phyloP scores from a whole-genome alignment of 2,113 vertebrate species.

The Cynoglossus semilaevis region DNA sequence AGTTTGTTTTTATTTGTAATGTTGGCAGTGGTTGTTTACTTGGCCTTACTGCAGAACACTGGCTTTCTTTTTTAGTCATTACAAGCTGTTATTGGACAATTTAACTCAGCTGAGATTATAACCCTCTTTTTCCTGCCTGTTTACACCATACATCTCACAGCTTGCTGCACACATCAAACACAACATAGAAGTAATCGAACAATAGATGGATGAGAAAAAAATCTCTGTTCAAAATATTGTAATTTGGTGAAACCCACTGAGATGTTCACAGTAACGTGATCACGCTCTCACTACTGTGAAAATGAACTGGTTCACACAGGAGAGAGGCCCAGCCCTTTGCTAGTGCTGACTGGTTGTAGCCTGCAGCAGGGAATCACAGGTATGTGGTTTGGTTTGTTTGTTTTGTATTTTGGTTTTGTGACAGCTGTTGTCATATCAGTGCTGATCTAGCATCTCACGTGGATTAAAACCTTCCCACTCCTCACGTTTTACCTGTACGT shows the following conservation, averaged over 20 bases:
- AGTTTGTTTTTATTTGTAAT: conserved; percentile 13
- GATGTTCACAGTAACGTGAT: conserved; percentile 3
- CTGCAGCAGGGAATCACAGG: conserved; percentile 17
- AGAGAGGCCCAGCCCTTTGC: not conserved
- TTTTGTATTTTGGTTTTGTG: conserved; percentile 6
- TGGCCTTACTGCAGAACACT: conserved; percentile 18
- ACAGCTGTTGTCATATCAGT: not conserved
- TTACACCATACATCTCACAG: no score
- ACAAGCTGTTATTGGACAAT: not conserved
- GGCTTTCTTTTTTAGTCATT: conserved; percentile 23
- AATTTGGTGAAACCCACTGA: no score
- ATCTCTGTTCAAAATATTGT: no score
- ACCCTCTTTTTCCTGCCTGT: no score
- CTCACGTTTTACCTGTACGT: not conserved
- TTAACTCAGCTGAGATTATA: no score
- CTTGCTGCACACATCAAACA: no score
- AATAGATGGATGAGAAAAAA: no score
- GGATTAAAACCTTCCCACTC: not conserved
- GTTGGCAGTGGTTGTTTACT: conserved; percentile 26
- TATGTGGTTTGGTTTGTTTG: not conserved
- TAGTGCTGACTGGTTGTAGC: conserved; percentile 1
- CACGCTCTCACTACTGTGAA: not conserved
- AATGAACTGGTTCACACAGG: conserved; percentile 2
- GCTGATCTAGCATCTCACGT: not conserved
- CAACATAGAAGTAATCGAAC: no score